Base-by-base conservation (phyloP, 2,888 invertebrate species). In the Petrophora chlorosata region DNA sequence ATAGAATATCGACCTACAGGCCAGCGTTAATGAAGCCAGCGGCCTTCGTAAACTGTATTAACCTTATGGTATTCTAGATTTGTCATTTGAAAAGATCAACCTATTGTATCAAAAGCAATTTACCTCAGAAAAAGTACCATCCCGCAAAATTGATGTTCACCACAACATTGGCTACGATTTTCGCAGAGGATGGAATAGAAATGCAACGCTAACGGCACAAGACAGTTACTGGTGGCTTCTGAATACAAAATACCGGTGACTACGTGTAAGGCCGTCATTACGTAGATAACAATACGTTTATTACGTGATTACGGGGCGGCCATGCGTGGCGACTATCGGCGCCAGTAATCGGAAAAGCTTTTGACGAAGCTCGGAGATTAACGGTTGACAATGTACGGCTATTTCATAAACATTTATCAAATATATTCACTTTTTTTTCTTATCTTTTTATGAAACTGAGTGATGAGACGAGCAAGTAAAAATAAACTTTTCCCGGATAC, bases 61-160 rank as follows among this genome's bases (percentile, higher is more conserved):
- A n/a, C n/a, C n/a, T n/a, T n/a, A n/a, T 13, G 8, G 14, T 19
- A 19, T 7, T 19, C 19, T 19, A 19, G 7, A 1, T 5, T 5
- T 2, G 7, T 19, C 19, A 1, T 19, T 19, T 7, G 19, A 19
- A 3, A n/a, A 3, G 23, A 23, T 7, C 23, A 1, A n/a, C n/a
- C 4, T 19, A 5, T 7, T 19, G n/a, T 8, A 23, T 8, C 8
- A 23, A 23, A 23, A 8, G 1, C 23, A 23, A 46, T 44, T 43
- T 64, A 72, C 71, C 71, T 69, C 58, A 59, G 40, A 56, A 68
- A 48, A 30, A 61, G 54, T 53, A 67, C 57, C 71, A 73, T 73
- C 30, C 41, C 41, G 40, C 33, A 46, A 48, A n/a, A 51, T n/a
- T 51, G 40, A 46, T 34, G 16, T 44, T 38, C 17, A 49, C 48